Evolutionary conservation across 1,140 invertebrate species (phyloP), one percentile per base, ranked within the genome.

Genomic region (Micrasema longulum): DNA sequence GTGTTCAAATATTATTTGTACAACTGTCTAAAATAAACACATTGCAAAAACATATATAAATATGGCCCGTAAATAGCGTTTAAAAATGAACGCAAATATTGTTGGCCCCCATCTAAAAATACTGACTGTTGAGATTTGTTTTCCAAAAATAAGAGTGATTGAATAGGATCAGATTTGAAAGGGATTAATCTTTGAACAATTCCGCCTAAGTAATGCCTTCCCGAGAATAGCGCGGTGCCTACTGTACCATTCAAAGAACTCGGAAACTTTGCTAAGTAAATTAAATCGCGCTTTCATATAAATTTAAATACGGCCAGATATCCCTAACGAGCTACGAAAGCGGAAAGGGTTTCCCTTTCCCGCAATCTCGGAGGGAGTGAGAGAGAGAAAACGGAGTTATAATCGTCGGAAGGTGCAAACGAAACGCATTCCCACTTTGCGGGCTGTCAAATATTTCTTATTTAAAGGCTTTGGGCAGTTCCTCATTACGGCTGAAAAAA

Each of bases 401-500:
- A 60, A 60, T 12, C 35, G 55, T 31, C 41, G 55, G 35, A 60
- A 41, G 55, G 55, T 60, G 55, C 55, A 60, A 36, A 55, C 22
- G 52, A 55, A 55, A 60, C 55, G 55, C 55, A 60, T 60, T 60
- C 55, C 18, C 55, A 60, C 55, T 60, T 60, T 60, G 55, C 55
- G 55, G 36, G 62, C 45, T 64, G 62, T 64, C 62, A 64, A 64
- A 64, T 64, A 64, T 47, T 64, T 64, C 41, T 64, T 47, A 64
- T 64, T 64, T 64, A 64, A 48, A 31, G 55, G 31, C 55, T 60
- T 60, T 38, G 36, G 55, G 55, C 55, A 64, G 62, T 60, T 60
- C 45, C 62, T 64, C 62, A 64, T 64, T 64, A 64, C 26, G 62
- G 45, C 62, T 9, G 6, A 64, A 64, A 22, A 48, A 64, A 47